A percentile compares a stretch with the other conserved stretches of the same genome.
Conservation (phyloP, 2,113 vertebrate genomes). For the Xiphophorus hellerii region DNA sequence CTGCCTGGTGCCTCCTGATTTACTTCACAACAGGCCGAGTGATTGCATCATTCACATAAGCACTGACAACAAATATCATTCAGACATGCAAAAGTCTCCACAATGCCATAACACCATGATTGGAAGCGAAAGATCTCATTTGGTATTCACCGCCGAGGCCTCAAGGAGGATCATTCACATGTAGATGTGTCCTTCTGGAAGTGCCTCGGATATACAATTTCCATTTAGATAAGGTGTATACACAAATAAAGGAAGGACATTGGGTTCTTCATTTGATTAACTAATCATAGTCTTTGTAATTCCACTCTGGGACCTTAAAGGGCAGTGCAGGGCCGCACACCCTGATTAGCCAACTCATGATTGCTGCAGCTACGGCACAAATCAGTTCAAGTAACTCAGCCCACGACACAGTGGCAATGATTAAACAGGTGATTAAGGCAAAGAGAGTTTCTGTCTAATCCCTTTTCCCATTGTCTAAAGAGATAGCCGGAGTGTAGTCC, state of each 20-base stretch:
- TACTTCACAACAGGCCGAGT: constrained; percentile 54
- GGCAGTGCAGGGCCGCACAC: constrained; percentile 58
- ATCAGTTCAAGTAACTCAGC: constrained; percentile 76
- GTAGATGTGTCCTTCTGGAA: constrained; percentile 76
- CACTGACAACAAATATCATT: constrained; percentile 65
- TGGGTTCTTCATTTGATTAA: constrained; percentile 81
- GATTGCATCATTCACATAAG: constrained; percentile 70
- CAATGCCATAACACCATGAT: constrained; percentile 71
- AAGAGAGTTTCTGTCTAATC: constrained; percentile 71
- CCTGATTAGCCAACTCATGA: constrained; percentile 77
- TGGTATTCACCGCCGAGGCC: constrained; percentile 53
- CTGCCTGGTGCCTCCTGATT: constrained; percentile 64
- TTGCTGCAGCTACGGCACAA: constrained; percentile 67
- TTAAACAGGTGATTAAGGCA: constrained; percentile 74
- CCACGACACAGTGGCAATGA: constrained; percentile 67
- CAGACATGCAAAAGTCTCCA: constrained; percentile 64
- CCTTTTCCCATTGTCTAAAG: constrained; percentile 60
- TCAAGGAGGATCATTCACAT: constrained; percentile 76
- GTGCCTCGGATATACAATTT: constrained; percentile 74
- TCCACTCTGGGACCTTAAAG: constrained; percentile 74
- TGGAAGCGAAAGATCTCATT: constrained; percentile 72
- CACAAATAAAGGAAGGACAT: constrained; percentile 75
- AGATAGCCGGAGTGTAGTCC: constrained; percentile 54
- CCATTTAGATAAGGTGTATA: constrained; percentile 78
- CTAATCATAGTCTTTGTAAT: constrained; percentile 84